phyloP scores from a whole-genome alignment of 1,140 invertebrate genomes.

The Wasmannia auropunctata region DNA sequence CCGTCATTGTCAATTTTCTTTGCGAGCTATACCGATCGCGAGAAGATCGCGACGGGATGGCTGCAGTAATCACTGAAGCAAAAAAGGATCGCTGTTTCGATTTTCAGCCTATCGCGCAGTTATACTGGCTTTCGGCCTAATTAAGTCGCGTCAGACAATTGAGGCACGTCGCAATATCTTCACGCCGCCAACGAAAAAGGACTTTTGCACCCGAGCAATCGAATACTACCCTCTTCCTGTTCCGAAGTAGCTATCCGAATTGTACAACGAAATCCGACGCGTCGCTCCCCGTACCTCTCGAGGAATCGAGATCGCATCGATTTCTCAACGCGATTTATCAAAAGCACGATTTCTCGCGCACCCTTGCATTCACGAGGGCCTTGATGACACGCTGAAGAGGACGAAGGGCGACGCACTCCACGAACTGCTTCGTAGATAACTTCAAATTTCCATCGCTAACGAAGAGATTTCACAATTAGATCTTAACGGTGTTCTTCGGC shows the following conservation, averaged over 20 bases:
- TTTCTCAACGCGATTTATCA: neutral
- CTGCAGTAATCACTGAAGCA: neutral
- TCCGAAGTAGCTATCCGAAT: neutral
- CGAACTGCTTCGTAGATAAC: neutral
- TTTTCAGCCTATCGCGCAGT: neutral
- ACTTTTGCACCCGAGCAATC: neutral
- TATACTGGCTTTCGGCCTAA: conserved; percentile 8
- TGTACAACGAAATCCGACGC: conserved; percentile 39
- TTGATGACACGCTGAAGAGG: neutral
- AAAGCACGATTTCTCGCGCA: neutral
- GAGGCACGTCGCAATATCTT: neutral
- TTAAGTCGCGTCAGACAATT: neutral
- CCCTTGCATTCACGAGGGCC: no score
- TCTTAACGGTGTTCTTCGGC: neutral
- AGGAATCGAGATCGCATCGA: neutral
- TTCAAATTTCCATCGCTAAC: conserved; percentile 3
- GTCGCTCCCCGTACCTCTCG: neutral
- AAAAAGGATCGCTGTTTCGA: neutral
- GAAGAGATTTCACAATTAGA: neutral
- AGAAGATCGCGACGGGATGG: neutral
- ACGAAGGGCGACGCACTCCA: neutral
- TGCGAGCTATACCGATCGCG: neutral
- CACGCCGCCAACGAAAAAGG: neutral
- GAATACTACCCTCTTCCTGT: neutral
- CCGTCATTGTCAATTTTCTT: conserved; percentile 7